phyloP scores from a whole-genome alignment of 2,113 vertebrate genomes.

The Pachyramphus minor region DNA sequence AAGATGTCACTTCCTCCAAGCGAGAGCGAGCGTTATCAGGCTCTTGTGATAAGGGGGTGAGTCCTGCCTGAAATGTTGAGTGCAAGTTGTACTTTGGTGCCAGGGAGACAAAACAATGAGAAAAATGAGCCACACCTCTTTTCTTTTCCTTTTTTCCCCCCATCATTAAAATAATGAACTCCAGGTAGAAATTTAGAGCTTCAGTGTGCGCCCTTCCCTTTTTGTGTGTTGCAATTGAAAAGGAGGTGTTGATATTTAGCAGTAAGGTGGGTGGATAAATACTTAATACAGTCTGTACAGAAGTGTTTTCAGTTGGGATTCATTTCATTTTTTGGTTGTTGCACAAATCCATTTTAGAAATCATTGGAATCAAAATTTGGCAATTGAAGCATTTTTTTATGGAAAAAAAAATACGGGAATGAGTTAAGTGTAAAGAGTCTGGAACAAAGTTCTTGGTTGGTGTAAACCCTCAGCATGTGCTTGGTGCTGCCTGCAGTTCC shows the following conservation, averaged over 20 bases:
- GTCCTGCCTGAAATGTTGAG: neutral
- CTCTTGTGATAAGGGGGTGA: neutral
- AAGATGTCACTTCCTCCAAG: neutral
- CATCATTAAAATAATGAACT: neutral
- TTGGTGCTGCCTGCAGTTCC: neutral
- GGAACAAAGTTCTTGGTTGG: neutral
- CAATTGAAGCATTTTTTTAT: neutral
- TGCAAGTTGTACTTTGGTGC: neutral
- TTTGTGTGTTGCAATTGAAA: neutral
- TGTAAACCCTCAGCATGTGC: neutral
- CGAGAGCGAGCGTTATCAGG: neutral
- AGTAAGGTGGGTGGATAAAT: neutral
- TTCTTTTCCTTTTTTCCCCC: accelerated
- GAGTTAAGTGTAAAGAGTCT: neutral
- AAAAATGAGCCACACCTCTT: neutral
- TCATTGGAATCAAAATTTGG: neutral
- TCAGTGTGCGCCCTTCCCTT: neutral
- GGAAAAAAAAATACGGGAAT: neutral
- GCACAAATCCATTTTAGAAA: neutral
- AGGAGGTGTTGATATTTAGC: neutral
- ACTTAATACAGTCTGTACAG: neutral
- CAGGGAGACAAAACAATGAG: neutral
- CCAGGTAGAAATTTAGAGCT: neutral
- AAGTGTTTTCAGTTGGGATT: neutral
- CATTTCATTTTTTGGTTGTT: neutral